A percentile compares a stretch with the other conserved stretches of the same genome.
These are phyloP conservation scores for Conomelus anceps DNA, from an alignment of 2,888 invertebrate species.

Conservation along the genomic window DNA sequence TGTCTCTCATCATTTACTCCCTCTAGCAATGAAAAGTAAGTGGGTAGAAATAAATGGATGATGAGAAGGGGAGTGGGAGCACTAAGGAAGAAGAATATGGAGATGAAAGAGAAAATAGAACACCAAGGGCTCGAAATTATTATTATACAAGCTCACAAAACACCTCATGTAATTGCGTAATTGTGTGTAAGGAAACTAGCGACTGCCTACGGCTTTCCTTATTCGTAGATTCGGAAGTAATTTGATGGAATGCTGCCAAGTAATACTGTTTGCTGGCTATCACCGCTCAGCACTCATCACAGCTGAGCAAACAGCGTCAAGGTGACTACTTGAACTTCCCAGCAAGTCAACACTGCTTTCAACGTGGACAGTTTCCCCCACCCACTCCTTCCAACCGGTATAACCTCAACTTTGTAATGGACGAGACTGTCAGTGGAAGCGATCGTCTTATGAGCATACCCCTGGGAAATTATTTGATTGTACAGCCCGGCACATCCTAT, in stretches of 20 bases:
- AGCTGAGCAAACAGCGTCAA: not conserved
- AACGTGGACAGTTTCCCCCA: not conserved
- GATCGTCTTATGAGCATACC: not conserved
- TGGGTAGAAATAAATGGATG: no score
- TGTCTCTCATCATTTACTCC: no score
- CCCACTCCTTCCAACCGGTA: no score
- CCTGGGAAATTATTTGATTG: not conserved
- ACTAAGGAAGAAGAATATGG: no score
- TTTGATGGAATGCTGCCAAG: not conserved
- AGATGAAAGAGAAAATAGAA: no score
- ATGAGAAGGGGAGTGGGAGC: no score
- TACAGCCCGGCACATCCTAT: not conserved
- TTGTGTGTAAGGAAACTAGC: not conserved
- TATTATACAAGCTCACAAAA: not conserved
- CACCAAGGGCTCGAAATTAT: no score
- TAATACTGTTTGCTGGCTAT: not conserved
- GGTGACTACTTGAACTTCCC: not conserved
- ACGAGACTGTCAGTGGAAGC: not conserved
- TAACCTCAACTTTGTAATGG: not conserved
- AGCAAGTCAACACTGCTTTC: not conserved
- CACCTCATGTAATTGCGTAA: not conserved
- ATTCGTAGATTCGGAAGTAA: not conserved
- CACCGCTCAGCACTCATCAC: not conserved
- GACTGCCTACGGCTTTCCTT: not conserved
- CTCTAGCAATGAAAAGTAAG: no score